Evolutionary conservation across 53 echinoderm and acorn worm genomes (phyloP).

Genomic region (Arbacia lixula): DNA sequence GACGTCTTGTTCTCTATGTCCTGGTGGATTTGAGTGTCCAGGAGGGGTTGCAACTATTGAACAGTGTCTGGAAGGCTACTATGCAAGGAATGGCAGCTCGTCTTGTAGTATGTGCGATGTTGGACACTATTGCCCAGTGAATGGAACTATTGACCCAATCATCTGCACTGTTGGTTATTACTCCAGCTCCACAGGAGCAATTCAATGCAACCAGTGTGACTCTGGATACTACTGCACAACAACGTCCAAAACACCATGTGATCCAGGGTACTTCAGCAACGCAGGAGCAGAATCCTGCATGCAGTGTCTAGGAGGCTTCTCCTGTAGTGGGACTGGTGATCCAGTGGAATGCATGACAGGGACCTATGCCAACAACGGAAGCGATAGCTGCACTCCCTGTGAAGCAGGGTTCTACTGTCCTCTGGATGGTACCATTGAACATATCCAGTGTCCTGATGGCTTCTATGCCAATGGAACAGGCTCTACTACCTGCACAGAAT

Average conservation of each 20-base stretch:
- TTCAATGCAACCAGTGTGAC: too few species aligned
- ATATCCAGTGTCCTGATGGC: slow-evolving; percentile 59
- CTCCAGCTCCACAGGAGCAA: too few species aligned
- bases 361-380: too few species aligned
- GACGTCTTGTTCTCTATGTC: slow-evolving; percentile 61
- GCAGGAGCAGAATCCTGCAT: slow-evolving; percentile 64
- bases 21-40: slow-evolving; percentile 68
- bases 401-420: slow-evolving; percentile 59
- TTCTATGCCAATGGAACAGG: slow-evolving; percentile 72
- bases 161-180: slow-evolving; percentile 67
- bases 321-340: too few species aligned
- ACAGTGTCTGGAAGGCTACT: slow-evolving; percentile 58
- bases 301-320: slow-evolving; percentile 71
- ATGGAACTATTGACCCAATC: slow-evolving; percentile 57
- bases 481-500: slow-evolving; percentile 61
- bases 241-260: slow-evolving; percentile 49
- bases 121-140: slow-evolving; percentile 67
- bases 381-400: slow-evolving; percentile 49
- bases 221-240: slow-evolving; percentile 66
- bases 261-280: slow-evolving; percentile 63
- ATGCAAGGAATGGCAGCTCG: slow-evolving; percentile 55
- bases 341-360: too few species aligned
- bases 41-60: slow-evolving; percentile 25
- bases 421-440: slow-evolving; percentile 20
- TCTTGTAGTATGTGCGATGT: slow-evolving; percentile 53